Evolutionary conservation across 2,888 invertebrate genomes (phyloP).

Genomic region (Oithona nana): DNA sequence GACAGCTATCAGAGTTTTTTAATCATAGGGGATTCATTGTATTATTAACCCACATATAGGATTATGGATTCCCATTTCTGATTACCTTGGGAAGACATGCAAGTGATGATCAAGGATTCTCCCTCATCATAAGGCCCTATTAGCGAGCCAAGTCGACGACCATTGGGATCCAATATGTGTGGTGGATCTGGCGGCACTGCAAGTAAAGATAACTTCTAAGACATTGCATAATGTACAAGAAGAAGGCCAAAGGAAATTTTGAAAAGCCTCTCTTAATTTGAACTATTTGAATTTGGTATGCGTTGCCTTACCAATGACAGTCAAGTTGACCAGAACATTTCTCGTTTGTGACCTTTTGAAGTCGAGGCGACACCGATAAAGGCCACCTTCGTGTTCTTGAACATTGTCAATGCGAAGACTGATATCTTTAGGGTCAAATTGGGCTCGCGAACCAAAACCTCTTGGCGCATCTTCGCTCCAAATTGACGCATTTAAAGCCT

Average conservation of each 20-base stretch:
- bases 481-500: neutral
- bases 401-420: constrained; percentile 18
- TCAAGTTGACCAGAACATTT: constrained; percentile 18
- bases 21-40: too few species aligned
- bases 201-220: neutral
- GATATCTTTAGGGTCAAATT: constrained; percentile 18
- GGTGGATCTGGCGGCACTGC: neutral
- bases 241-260: too few species aligned
- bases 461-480: neutral
- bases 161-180: neutral
- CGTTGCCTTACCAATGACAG: constrained; percentile 19
- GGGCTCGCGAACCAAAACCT: constrained; percentile 19
- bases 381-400: constrained; percentile 16
- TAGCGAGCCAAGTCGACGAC: neutral
- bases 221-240: too few species aligned
- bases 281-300: too few species aligned
- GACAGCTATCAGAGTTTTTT: too few species aligned
- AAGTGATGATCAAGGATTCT: neutral
- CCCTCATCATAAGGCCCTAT: neutral
- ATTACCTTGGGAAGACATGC: neutral
- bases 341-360: constrained; percentile 19
- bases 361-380: constrained; percentile 20
- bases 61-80: neutral
- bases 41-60: too few species aligned
- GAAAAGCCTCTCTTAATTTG: too few species aligned